Evolutionary conservation across 2,113 vertebrate genomes (phyloP).

Genomic region (Hyperoodon ampullatus): DNA sequence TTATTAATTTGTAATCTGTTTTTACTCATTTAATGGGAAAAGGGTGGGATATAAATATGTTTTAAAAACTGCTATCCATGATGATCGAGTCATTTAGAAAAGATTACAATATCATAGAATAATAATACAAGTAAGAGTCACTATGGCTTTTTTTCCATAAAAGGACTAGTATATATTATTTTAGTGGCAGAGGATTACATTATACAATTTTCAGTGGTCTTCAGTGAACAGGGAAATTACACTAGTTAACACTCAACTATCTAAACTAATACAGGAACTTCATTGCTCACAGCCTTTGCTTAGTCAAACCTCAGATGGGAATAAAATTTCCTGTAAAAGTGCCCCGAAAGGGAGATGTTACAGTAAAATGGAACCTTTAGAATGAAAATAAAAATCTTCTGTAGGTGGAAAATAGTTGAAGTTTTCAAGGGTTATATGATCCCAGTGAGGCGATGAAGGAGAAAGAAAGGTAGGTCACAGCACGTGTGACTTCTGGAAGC

Average conservation of each 20-base stretch:
- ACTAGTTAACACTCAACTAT: neutral
- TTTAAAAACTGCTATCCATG: neutral
- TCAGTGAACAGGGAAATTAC: neutral
- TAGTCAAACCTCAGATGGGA: neutral
- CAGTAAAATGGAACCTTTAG: neutral
- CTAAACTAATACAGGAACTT: neutral
- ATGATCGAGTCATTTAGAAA: neutral
- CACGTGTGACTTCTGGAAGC: neutral
- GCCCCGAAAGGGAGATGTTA: neutral
- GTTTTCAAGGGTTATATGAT: neutral
- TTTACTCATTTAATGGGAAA: neutral
- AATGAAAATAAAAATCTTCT: neutral
- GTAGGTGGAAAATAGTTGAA: neutral
- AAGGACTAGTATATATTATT: neutral
- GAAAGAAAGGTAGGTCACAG: neutral
- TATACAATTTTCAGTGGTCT: neutral
- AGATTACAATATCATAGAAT: neutral
- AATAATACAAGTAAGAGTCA: neutral
- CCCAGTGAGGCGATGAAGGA: neutral
- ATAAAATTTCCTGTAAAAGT: neutral
- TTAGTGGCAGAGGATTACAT: neutral
- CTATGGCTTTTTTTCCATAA: neutral
- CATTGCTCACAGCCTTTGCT: neutral
- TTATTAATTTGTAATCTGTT: neutral
- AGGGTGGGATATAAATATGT: neutral